Conservation (phyloP, 2,888 invertebrate genomes). For the Hyposoter dolosus region DNA sequence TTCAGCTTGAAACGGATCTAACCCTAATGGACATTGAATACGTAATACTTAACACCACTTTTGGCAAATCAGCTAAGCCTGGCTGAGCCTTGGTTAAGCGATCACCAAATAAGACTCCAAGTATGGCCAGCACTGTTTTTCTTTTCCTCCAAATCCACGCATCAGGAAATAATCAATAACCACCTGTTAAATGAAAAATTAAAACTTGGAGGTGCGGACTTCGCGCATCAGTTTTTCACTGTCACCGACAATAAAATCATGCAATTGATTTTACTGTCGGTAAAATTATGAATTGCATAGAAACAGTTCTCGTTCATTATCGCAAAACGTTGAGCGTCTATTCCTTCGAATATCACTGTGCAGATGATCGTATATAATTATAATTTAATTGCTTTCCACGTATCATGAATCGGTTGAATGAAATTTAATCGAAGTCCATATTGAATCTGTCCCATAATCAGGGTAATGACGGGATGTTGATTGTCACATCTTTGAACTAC, state of each 20-base stretch:
- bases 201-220: not conserved
- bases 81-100: constrained; percentile 67
- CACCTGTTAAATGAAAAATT: too few species aligned
- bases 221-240: not conserved
- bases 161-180: not conserved
- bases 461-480: not conserved
- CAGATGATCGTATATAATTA: not conserved
- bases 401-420: not conserved
- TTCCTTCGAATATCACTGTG: not conserved
- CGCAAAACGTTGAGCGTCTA: not conserved
- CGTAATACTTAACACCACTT: constrained; percentile 71
- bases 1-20: constrained; percentile 70
- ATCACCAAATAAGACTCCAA: constrained; percentile 60
- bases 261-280: not conserved
- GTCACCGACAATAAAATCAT: not conserved
- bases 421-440: not conserved
- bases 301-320: not conserved
- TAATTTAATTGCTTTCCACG: not conserved
- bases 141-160: not conserved
- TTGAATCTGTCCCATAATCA: not conserved
- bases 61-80: constrained; percentile 71
- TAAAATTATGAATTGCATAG: not conserved
- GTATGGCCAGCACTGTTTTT: constrained; percentile 43
- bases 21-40: constrained; percentile 76
- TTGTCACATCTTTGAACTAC: not conserved